phyloP scores from a whole-genome alignment of 2,888 invertebrate species.

The Mamestra brassicae region DNA sequence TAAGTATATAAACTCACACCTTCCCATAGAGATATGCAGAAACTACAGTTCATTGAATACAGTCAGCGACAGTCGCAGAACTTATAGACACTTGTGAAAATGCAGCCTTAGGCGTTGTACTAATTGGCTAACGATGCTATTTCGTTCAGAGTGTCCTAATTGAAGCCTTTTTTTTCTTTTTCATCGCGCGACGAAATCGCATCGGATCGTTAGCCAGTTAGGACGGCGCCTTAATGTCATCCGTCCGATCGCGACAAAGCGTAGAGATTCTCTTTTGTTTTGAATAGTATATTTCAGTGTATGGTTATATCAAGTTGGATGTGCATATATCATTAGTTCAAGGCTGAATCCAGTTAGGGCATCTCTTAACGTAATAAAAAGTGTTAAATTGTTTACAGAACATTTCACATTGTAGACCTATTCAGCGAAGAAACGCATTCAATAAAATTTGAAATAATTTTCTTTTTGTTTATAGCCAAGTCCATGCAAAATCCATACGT shows the following conservation, averaged over 20 bases:
- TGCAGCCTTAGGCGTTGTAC: not conserved
- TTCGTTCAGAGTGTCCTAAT: too few relatives aligned
- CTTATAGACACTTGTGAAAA: not conserved
- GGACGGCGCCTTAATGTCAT: not conserved
- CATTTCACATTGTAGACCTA: not conserved
- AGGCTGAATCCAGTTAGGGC: not conserved
- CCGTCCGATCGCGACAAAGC: not conserved
- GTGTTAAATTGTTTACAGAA: not conserved
- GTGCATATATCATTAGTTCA: not conserved
- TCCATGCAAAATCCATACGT: not conserved
- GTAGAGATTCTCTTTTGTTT: not conserved
- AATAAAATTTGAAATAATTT: not conserved
- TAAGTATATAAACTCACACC: not conserved
- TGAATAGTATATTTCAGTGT: not conserved
- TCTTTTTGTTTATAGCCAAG: not conserved
- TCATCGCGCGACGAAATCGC: too few relatives aligned
- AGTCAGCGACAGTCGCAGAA: not conserved
- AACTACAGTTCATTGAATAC: not conserved
- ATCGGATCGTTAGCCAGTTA: too few relatives aligned
- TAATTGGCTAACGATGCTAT: too few relatives aligned
- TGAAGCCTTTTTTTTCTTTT: too few relatives aligned
- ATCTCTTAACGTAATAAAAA: not conserved
- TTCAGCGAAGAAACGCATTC: not conserved
- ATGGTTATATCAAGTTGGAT: not conserved
- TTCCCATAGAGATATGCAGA: not conserved